These are phyloP conservation scores for Chrysogorgia sp. DNA, from an alignment of 92 coral and sea anemone species.

Conservation along the genomic window DNA sequence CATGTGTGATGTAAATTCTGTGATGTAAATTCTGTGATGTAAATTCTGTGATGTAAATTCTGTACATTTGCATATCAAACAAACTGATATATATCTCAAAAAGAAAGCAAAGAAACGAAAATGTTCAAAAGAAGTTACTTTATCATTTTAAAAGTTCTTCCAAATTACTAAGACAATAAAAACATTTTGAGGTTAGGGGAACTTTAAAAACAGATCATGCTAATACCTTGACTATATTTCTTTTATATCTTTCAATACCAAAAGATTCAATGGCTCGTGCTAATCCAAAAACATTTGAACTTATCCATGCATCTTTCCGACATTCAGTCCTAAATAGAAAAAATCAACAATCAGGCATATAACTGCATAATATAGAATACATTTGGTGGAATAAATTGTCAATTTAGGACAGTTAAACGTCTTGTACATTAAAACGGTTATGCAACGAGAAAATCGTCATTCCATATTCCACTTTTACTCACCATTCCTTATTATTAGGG, in stretches of 20 bases:
- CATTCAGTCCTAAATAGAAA: slow-evolving; percentile 72
- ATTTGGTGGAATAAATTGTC: too few species aligned
- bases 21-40: too few species aligned
- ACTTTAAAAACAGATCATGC: too few species aligned
- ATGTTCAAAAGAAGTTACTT: background rate
- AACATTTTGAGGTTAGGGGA: too few species aligned
- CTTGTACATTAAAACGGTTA: background rate
- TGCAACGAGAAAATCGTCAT: background rate
- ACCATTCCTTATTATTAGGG: slow-evolving; percentile 89
- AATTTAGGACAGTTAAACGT: too few species aligned
- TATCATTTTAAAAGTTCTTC: background rate
- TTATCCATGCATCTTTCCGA: slow-evolving; percentile 78
- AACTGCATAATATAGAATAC: too few species aligned
- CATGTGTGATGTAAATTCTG: too few species aligned
- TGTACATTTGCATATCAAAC: too few species aligned
- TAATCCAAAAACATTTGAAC: slow-evolving; percentile 85
- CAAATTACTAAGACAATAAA: too few species aligned
- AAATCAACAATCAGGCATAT: background rate
- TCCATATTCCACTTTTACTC: slow-evolving; percentile 1
- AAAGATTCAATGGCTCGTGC: slow-evolving; percentile 91
- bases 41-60: too few species aligned
- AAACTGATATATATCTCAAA: background rate
- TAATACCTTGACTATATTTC: slow-evolving; percentile 78
- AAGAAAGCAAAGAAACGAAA: background rate
- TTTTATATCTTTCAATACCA: slow-evolving; percentile 93